These are phyloP conservation scores for Oegoconia quadripuncta DNA, from an alignment of 2,888 invertebrate species.

Conservation along the genomic window DNA sequence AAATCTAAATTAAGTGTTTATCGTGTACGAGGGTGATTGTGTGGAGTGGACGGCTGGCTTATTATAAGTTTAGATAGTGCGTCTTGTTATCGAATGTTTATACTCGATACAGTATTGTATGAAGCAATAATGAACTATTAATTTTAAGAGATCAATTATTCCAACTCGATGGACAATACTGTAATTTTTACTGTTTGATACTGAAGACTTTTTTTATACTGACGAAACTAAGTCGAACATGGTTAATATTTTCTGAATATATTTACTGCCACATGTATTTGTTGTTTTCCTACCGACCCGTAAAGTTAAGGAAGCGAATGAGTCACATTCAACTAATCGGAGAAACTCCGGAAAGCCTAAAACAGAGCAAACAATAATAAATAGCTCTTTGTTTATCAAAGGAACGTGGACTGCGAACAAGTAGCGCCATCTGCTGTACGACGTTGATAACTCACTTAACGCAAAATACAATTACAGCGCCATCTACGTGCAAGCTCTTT, in stretches of 20 bases:
- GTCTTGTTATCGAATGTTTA: constrained; percentile 62
- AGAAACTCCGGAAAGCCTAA: too few species aligned
- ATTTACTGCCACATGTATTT: constrained; percentile 63
- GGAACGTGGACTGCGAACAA: too few species aligned
- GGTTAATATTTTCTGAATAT: constrained; percentile 78
- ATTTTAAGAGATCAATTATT: constrained; percentile 64
- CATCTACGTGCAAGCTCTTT: too few species aligned
- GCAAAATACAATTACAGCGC: too few species aligned
- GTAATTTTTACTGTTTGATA: constrained; percentile 56
- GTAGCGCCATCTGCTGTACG: too few species aligned
- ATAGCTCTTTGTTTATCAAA: too few species aligned
- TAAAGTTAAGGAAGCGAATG: too few species aligned
- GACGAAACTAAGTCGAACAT: constrained; percentile 65
- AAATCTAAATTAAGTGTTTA: constrained; percentile 77
- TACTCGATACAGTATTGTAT: constrained; percentile 74
- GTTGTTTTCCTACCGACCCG: neutral
- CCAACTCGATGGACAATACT: constrained; percentile 65
- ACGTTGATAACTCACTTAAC: too few species aligned
- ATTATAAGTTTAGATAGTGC: constrained; percentile 58
- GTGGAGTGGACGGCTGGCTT: constrained; percentile 64
- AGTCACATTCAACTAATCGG: too few species aligned
- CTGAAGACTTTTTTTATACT: constrained; percentile 61
- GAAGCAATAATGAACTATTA: constrained; percentile 74
- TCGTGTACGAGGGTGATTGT: constrained; percentile 65
- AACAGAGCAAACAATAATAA: too few species aligned